These are phyloP conservation scores for Euborellia annulipes DNA, from an alignment of 1,140 invertebrate species.

Conservation along the genomic window DNA sequence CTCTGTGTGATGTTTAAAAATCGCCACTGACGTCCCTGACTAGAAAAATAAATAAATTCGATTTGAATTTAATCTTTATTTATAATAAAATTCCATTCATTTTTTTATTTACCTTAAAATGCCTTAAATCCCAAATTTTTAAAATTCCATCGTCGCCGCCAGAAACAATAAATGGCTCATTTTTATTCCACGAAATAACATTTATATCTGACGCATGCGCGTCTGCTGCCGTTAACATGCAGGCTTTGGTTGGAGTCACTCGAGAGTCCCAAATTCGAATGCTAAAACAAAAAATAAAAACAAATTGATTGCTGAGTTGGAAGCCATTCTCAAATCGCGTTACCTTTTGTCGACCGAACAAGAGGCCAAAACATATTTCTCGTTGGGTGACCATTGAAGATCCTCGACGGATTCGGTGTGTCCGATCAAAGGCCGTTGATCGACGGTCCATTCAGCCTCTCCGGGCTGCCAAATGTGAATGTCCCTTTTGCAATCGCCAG, in stretches of 20 bases:
- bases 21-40: conserved; percentile 57
- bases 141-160: conserved; percentile 92
- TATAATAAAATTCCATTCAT: conserved; percentile 1
- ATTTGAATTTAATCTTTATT: neutral
- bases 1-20: conserved; percentile 84
- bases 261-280: conserved; percentile 85
- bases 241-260: conserved; percentile 67
- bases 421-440: conserved; percentile 70
- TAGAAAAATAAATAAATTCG: conserved; percentile 23
- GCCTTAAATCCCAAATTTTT: conserved; percentile 89
- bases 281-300: conserved; percentile 24
- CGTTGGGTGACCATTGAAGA: conserved; percentile 96
- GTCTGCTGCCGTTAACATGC: conserved; percentile 74
- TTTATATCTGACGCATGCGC: conserved; percentile 90
- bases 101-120: conserved; percentile 53
- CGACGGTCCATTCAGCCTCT: conserved; percentile 69
- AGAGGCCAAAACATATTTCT: conserved; percentile 81
- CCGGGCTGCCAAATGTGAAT: conserved; percentile 85
- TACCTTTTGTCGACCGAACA: conserved; percentile 85
- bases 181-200: conserved; percentile 92
- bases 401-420: conserved; percentile 94
- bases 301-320: neutral
- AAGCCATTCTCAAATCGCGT: no score
- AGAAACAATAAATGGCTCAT: conserved; percentile 79
- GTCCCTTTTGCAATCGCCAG: conserved; percentile 76